phyloP scores from a whole-genome alignment of 1,140 invertebrate genomes.

The Drosophila watanabei region DNA sequence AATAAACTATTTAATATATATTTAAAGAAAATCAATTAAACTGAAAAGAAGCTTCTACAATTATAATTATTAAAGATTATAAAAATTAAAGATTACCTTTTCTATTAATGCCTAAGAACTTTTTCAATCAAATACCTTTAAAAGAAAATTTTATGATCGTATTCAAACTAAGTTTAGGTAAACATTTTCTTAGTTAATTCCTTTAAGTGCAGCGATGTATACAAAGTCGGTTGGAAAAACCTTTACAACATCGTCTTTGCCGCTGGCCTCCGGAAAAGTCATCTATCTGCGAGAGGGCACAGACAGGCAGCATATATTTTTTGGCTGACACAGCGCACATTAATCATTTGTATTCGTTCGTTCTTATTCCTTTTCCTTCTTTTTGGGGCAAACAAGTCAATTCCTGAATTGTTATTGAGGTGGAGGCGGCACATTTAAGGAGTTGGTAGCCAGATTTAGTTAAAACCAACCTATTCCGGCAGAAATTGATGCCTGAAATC shows the following conservation, averaged over 20 bases:
- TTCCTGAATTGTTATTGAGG: conserved; percentile 33
- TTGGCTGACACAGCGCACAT: conserved; percentile 73
- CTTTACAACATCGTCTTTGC: conserved; percentile 34
- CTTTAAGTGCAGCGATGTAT: conserved; percentile 5
- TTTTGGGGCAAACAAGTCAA: conserved; percentile 71
- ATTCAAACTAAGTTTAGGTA: no score
- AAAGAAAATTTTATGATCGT: no score
- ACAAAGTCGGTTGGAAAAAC: conserved; percentile 12
- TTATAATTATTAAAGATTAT: no score
- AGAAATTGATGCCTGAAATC: not conserved
- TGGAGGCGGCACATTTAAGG: conserved; percentile 9
- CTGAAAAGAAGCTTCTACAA: no score
- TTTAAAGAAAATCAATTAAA: no score
- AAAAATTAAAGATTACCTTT: no score
- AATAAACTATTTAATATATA: no score
- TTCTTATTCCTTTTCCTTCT: conserved; percentile 13
- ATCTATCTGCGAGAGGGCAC: conserved; percentile 37
- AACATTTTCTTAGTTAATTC: not conserved
- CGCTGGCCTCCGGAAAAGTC: conserved; percentile 23
- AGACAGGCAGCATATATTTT: conserved; percentile 76
- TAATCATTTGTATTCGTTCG: conserved; percentile 71
- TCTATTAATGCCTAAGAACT: no score
- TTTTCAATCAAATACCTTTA: no score
- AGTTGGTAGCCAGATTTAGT: conserved; percentile 25
- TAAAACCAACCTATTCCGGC: not conserved